A percentile compares a stretch with the other conserved stretches of the same genome.
These are phyloP conservation scores for Pseudolaguvia tuberculata DNA, from an alignment of 2,113 vertebrate species.

Conservation along the genomic window DNA sequence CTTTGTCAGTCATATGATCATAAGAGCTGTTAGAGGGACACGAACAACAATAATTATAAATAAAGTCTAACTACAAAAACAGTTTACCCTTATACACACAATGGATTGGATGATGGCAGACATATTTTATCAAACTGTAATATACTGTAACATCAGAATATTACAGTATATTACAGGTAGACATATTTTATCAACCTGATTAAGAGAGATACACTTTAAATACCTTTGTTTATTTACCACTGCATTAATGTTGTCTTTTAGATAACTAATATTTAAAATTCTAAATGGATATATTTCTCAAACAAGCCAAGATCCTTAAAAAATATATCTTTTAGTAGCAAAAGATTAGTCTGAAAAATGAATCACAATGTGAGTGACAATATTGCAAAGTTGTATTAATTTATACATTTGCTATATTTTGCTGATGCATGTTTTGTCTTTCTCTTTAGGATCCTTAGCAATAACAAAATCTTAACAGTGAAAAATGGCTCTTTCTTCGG, in stretches of 20 bases:
- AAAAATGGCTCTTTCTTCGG: conserved; percentile 79
- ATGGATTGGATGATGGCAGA: no score
- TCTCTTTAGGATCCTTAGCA: conserved; percentile 75
- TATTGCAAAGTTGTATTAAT: conserved; percentile 24
- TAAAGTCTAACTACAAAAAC: not conserved
- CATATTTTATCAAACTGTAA: not conserved
- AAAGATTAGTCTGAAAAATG: not conserved
- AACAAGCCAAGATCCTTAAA: conserved; percentile 2
- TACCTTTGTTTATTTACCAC: no score
- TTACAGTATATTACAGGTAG: no score
- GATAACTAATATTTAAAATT: no score
- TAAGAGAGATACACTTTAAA: no score
- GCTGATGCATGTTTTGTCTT: conserved; percentile 41
- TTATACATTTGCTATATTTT: conserved; percentile 38
- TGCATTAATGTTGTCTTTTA: no score
- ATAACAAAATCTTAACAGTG: conserved; percentile 80
- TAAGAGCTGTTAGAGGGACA: not conserved
- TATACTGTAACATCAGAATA: not conserved
- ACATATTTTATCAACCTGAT: no score
- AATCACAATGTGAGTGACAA: conserved; percentile 25
- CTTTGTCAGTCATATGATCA: no score
- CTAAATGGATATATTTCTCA: not conserved
- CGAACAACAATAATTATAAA: not conserved
- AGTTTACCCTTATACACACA: not conserved
- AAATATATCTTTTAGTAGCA: not conserved